These are phyloP conservation scores for Etheostoma spectabile DNA, from an alignment of 2,113 vertebrate species.

Conservation along the genomic window DNA sequence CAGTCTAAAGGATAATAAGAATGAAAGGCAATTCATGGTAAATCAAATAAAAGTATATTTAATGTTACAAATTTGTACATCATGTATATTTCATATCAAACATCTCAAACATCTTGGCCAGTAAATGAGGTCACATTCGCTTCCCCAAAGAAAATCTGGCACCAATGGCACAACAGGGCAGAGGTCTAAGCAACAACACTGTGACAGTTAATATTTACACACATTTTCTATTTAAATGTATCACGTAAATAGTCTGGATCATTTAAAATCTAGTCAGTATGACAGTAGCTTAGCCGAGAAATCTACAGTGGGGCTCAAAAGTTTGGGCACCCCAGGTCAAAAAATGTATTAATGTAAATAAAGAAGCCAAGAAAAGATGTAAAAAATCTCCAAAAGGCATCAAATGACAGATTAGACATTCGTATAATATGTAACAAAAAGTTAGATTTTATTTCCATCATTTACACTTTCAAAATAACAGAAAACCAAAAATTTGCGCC, in stretches of 20 bases:
- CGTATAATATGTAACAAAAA: no score
- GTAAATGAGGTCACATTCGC: not conserved
- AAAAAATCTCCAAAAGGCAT: no score
- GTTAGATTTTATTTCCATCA: no score
- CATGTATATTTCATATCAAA: not conserved
- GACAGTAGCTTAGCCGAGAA: no score
- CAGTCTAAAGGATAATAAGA: not conserved
- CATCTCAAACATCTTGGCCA: not conserved
- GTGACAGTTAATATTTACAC: not conserved
- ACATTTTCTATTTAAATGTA: not conserved
- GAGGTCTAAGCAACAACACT: not conserved
- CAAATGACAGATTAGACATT: no score
- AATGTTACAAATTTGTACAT: constrained; percentile 14
- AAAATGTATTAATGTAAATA: no score
- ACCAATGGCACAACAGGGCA: not conserved
- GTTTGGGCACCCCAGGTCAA: no score
- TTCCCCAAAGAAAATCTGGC: not conserved
- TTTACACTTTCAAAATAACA: no score
- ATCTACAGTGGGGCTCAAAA: no score
- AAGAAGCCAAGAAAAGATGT: no score
- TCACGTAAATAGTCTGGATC: not conserved
- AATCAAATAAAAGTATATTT: not conserved
- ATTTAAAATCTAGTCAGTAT: not conserved
- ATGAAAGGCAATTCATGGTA: not conserved
- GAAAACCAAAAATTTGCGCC: no score